Evolutionary conservation across 2,888 invertebrate species (phyloP), one percentile per base, ranked within the genome.

Genomic region (Phragmatobia fuliginosa): DNA sequence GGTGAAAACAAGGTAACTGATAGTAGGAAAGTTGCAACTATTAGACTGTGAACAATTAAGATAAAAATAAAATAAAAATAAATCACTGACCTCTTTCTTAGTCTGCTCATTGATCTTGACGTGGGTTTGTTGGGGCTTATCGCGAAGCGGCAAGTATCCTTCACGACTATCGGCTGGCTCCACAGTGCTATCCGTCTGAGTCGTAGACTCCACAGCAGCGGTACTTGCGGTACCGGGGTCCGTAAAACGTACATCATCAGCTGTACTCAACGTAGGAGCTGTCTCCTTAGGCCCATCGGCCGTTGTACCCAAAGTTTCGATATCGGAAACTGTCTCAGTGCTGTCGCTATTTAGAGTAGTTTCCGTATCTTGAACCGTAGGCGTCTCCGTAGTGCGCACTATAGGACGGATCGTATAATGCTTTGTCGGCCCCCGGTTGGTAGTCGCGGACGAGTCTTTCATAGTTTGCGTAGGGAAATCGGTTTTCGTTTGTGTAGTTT

Each of bases 41-140:
- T 91, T 92, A 91, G 91, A 92, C 88, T 92, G 92, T 91, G 90
- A 92, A 91, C 89, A 88, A 88, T 88, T 90, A 86, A 88, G 86
- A 84, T 77, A 82, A 84, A 83, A 83, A 85, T 82, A 86, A 88
- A 89, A 88, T 87, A 84, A 84, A 87, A 85, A 87, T 89, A 89
- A 91, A 89, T 90, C 88, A 93, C 95, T 94, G 90, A 95, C 95
- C 95, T 95, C 95, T 93, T 95, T 95, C 85, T 95, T 95, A 73
- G 94, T 95, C 85, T 95, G 94, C 80, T 95, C 95, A 89, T 93
- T 95, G 89, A 95, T 95, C 88, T 95, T 95, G 82, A 95, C 95
- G 86, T 94, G 91, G 68, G 91, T 94, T 83, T 93, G 93, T 76
- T 90, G 92, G 64, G 94, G 94, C 77, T 94, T 95, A 85, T 95